Evolutionary conservation across 2,888 invertebrate genomes (phyloP).

Genomic region (Priocnemis perturbator): DNA sequence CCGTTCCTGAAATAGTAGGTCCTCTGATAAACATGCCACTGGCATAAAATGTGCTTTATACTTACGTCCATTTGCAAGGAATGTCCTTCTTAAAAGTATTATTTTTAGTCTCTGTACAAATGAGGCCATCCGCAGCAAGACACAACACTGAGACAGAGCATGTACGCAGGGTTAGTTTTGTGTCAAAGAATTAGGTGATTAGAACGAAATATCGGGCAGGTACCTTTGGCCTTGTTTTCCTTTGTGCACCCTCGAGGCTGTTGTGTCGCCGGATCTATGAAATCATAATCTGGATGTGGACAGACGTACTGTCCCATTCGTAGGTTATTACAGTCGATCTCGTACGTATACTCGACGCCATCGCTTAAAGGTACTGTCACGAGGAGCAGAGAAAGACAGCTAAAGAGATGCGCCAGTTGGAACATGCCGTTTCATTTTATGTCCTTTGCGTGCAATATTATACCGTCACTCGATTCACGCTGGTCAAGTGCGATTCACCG

Average conservation of each 20-base stretch:
- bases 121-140: constrained; percentile 87
- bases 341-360: constrained; percentile 58
- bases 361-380: constrained; percentile 50
- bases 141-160: constrained; percentile 81
- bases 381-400: constrained; percentile 50
- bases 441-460: constrained; percentile 32
- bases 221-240: constrained; percentile 88
- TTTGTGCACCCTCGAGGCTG: constrained; percentile 88
- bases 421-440: constrained; percentile 59
- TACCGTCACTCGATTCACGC: constrained; percentile 23
- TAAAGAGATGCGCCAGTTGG: constrained; percentile 48
- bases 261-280: constrained; percentile 92
- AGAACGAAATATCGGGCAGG: neutral
- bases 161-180: neutral
- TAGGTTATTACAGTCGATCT: constrained; percentile 83
- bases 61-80: constrained; percentile 97
- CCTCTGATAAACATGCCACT: neutral
- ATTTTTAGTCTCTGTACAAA: constrained; percentile 87
- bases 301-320: constrained; percentile 89
- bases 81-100: constrained; percentile 88
- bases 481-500: constrained; percentile 6
- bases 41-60: constrained; percentile 56
- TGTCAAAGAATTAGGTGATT: neutral
- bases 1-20: constrained; percentile 85
- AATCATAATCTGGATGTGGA: constrained; percentile 85